These are phyloP conservation scores for Mus spretus DNA, from an alignment of 2,797 vertebrate genomes.

Conservation along the genomic window DNA sequence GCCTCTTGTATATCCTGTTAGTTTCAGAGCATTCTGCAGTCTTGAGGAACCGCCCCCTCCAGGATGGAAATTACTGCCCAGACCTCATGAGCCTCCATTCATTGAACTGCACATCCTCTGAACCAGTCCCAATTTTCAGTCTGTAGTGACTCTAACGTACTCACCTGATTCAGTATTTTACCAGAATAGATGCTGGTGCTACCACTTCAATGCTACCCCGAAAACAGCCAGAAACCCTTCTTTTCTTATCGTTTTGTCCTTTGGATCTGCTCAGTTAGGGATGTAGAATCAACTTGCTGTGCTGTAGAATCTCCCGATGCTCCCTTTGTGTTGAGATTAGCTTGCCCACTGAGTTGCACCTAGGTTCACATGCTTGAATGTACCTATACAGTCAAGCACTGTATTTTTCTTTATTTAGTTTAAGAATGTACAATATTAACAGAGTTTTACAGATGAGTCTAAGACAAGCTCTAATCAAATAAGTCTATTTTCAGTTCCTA, in stretches of 20 bases:
- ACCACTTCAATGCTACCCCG: background rate
- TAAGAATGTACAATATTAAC: background rate
- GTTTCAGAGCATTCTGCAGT: background rate
- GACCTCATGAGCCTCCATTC: background rate
- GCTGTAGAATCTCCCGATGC: background rate
- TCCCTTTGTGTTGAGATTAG: background rate
- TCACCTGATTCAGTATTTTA: background rate
- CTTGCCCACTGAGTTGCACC: background rate
- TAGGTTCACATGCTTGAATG: background rate
- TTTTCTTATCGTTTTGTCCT: background rate
- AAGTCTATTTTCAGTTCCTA: background rate
- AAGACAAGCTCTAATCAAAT: background rate
- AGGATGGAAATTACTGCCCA: background rate
- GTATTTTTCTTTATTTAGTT: conserved; percentile 34
- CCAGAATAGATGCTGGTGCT: background rate
- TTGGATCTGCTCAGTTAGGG: background rate
- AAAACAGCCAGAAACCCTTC: background rate
- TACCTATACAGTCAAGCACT: conserved; percentile 13
- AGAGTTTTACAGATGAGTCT: background rate
- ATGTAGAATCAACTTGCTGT: background rate
- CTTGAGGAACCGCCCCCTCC: background rate
- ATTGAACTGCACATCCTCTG: background rate
- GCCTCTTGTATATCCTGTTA: background rate
- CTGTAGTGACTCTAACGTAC: background rate
- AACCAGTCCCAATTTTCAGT: background rate